Base-by-base conservation (phyloP, 2,797 vertebrate species). In the Hapalemur alaotrensis region DNA sequence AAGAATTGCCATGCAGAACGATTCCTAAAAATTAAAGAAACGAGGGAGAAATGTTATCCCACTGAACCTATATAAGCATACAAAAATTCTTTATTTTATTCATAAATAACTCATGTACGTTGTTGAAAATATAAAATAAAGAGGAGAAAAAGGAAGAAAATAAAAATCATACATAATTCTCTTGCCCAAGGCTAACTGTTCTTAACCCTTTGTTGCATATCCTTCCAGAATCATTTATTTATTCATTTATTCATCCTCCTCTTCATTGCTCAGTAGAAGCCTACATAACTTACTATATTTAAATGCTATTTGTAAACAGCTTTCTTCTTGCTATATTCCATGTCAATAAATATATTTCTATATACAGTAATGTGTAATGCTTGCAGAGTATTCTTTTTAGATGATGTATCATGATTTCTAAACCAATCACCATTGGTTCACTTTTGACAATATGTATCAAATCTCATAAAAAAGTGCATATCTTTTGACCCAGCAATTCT, bases 11-110 rank as follows among this genome's bases (percentile, higher is more conserved):
- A 28, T 35, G 43, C 75, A 90, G 50, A 50, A 65, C 48, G 11
- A 63, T 88, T 82, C 72, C 54, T 78, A 76, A 83, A 91, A 76
- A 54, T 70, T n/a, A 70, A 96, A 94, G 69, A 73, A 93, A 70
- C 57, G 11, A 95, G 86, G 32, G 35, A 90, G 17, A 92, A 61
- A 70, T 75, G 35, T 32, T 88, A 63, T 67, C 23, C n/a, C 38
- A 70, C 15, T 73, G 52, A 93, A 79, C 0, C 38, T 76, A 84
- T 3, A 54, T 46, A 83, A 87, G n/a, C 78, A 92, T 41, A 84
- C 70, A 30, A 35, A 38, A 48, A 12, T 50, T 54, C 83, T 67
- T 59, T 35, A 43, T 80, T 69, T 93, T 78, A 84, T 80, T 83
- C 22, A 54, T 84, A 93, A 80, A 61, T 61, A 87, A 63, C 80